Evolutionary conservation across 2,797 vertebrate genomes (phyloP).

Genomic region (Lithobates pipiens): DNA sequence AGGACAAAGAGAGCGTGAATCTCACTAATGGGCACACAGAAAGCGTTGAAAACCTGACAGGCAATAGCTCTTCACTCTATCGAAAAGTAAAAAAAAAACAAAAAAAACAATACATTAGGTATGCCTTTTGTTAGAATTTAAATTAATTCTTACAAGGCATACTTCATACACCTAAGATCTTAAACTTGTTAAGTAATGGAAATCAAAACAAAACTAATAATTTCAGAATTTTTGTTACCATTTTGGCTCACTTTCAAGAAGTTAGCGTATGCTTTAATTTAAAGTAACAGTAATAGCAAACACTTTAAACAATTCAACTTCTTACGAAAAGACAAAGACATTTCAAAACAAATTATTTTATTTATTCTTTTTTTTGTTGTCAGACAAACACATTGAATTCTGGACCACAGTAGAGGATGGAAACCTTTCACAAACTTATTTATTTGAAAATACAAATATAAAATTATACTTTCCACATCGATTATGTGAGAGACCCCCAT

Average conservation of each 20-base stretch:
- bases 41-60: no score
- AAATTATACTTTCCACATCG: slow-evolving; percentile 99
- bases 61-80: no score
- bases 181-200: background rate
- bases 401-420: slow-evolving; percentile 99
- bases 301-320: background rate
- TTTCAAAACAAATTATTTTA: slow-evolving; percentile 91
- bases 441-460: slow-evolving; percentile 99
- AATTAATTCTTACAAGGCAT: no score
- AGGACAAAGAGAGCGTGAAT: no score
- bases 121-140: no score
- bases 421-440: slow-evolving; percentile 99
- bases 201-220: background rate
- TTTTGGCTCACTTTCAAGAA: background rate
- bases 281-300: background rate
- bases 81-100: no score
- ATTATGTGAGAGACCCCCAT: slow-evolving; percentile 98
- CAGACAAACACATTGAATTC: slow-evolving; percentile 99
- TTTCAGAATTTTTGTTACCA: background rate
- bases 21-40: no score
- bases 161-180: background rate
- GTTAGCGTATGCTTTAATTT: no score
- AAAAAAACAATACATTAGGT: no score
- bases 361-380: slow-evolving; percentile 77
- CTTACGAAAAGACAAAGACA: slow-evolving; percentile 50